Base-by-base conservation (phyloP, 2,797 vertebrate genomes). In the Rhadinocentrus ornatus region DNA sequence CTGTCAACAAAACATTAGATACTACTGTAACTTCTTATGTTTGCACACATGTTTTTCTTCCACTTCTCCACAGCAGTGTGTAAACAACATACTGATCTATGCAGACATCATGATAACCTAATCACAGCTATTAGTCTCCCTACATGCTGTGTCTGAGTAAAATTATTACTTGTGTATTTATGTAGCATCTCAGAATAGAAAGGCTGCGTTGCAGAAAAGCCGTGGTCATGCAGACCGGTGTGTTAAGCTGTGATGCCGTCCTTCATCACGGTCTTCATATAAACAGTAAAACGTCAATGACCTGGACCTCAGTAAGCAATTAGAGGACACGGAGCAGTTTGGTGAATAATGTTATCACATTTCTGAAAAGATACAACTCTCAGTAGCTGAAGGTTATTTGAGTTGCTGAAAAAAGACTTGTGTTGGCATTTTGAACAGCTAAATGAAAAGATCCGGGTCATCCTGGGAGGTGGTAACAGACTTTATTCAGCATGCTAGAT, bases 111-210 rank as follows among this genome's bases (percentile, higher is more conserved):
- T 46, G 74, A 78, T 37, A 80, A 78, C 31, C 53, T 56, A 77
- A 73, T 69, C 69, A 39, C 83, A 80, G 50, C n/a, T 88, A 76
- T 89, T 86, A 88, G 89, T 66, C 71, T 63, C 83, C 34, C 54
- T 68, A 59, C 74, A 77, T 81, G 76, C 69, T 78, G 73, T 63
- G 66, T 65, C 80, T 4, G 55, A 82, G 78, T 77, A 58, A 82
- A 91, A 86, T 86, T 89, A 79, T 80, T 84, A 80, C 89, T 77
- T 62, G 62, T 86, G 61, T 92, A 92, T 92, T 93, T 91, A 39
- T 83, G 90, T 89, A 80, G 72, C 77, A 13, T 61, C 93, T 93
- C 27, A 88, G 82, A 93, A 93, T 94, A 92, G 92, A 88, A 52
- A 59, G 46, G 50, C 78, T 39, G 66, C 16, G 34, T 64, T 77